These are phyloP conservation scores for Ochropacha duplaris DNA, from an alignment of 2,888 invertebrate genomes.

Conservation along the genomic window DNA sequence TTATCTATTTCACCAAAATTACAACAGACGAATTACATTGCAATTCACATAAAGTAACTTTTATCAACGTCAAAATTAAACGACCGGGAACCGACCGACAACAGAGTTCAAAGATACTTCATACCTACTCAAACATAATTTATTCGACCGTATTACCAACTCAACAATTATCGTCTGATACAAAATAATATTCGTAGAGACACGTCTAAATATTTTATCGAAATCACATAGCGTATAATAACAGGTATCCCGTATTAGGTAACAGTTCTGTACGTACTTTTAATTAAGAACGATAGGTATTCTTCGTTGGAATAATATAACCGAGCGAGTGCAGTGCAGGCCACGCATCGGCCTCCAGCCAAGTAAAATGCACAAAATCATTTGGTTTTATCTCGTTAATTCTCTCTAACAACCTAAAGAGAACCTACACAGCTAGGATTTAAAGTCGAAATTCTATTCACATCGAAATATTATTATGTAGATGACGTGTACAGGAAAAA, in stretches of 20 bases:
- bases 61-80: constrained; percentile 5
- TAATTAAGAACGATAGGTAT: constrained; percentile 1
- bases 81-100: not conserved
- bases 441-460: constrained; percentile 36
- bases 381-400: constrained; percentile 75
- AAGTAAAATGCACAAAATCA: constrained; percentile 79
- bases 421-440: constrained; percentile 21
- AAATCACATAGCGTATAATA: not conserved
- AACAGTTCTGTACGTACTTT: not conserved
- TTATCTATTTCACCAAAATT: not conserved
- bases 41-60: not conserved
- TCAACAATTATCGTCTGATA: not conserved
- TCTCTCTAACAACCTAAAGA: constrained; percentile 25
- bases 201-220: constrained; percentile 1
- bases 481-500: constrained; percentile 54
- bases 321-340: constrained; percentile 3
- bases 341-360: constrained; percentile 44
- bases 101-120: not conserved
- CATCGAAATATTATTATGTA: constrained; percentile 48
- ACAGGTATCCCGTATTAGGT: constrained; percentile 1
- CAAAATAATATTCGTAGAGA: not conserved
- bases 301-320: not conserved
- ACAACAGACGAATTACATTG: not conserved
- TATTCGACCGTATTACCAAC: not conserved
- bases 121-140: not conserved